A percentile compares a stretch with the other conserved stretches of the same genome.
Evolutionary conservation across 2,888 invertebrate species (phyloP).

Genomic region (Drosophila eohydei): DNA sequence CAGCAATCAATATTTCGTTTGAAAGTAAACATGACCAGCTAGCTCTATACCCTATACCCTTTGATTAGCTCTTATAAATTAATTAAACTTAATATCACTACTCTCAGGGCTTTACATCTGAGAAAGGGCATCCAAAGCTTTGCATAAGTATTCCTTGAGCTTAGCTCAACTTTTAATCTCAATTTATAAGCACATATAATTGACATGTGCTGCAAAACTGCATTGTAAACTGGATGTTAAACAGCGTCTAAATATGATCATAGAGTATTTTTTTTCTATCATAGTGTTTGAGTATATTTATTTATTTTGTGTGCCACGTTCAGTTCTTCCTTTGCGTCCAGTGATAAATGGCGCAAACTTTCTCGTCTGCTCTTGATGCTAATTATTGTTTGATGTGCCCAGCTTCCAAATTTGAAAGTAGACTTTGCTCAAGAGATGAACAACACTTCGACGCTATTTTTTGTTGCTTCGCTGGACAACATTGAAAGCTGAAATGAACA

Average conservation of each 20-base stretch:
- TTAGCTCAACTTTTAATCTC: neutral
- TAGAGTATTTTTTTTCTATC: neutral
- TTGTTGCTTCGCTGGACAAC: constrained; percentile 24
- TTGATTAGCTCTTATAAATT: neutral
- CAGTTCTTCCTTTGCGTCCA: constrained; percentile 3
- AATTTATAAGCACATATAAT: neutral
- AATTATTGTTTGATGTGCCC: constrained; percentile 77
- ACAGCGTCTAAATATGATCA: neutral
- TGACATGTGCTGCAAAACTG: neutral
- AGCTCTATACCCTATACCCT: constrained; percentile 9
- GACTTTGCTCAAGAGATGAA: constrained; percentile 20
- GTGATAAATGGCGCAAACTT: constrained; percentile 41
- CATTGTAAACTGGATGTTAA: neutral
- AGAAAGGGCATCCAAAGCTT: too few species aligned
- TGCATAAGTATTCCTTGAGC: too few species aligned
- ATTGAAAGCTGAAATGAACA: constrained; percentile 35
- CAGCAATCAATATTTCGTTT: constrained; percentile 24
- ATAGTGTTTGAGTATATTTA: neutral
- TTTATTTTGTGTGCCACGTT: constrained; percentile 5
- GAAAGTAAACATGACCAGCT: constrained; percentile 2
- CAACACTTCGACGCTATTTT: neutral
- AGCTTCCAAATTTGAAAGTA: constrained; percentile 14
- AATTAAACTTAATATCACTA: neutral
- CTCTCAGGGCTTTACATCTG: too few species aligned
- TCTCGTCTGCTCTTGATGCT: constrained; percentile 54